A percentile compares a stretch with the other conserved stretches of the same genome.
Evolutionary conservation across 2,797 vertebrate genomes (phyloP).

Genomic region (Acanthurus tractus): DNA sequence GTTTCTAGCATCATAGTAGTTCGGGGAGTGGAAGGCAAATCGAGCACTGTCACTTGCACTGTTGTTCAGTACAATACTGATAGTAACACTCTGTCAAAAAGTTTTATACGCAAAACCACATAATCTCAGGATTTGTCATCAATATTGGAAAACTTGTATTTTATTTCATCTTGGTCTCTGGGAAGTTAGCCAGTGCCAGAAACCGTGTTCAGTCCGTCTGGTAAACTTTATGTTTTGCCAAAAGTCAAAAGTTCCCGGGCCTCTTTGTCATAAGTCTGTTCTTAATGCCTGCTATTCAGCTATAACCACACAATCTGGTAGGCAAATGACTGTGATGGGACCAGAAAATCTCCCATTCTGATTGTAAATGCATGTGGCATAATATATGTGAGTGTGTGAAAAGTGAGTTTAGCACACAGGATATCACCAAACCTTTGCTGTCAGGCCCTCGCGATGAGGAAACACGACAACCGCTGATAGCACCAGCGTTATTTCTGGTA

Average conservation of each 20-base stretch:
- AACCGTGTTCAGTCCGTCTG: conserved; percentile 23
- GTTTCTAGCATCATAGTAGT: conserved; percentile 47
- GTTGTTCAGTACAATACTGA: conserved; percentile 57
- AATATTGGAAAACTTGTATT: conserved; percentile 61
- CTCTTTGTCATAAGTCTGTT: conserved; percentile 38
- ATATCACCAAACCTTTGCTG: conserved; percentile 71
- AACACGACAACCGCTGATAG: conserved; percentile 67
- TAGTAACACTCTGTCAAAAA: conserved; percentile 80
- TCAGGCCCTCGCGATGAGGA: conserved; percentile 74
- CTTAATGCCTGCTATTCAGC: conserved; percentile 47
- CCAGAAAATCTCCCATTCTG: conserved; percentile 73
- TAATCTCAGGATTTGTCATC: conserved; percentile 73
- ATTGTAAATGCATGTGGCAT: conserved; percentile 45
- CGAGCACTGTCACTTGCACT: conserved; percentile 47
- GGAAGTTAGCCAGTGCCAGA: conserved; percentile 49
- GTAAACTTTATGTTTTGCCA: conserved; percentile 31
- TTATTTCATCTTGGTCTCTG: conserved; percentile 27
- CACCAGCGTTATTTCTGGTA: conserved; percentile 84
- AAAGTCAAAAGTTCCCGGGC: conserved; percentile 52
- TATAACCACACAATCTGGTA: conserved; percentile 74
- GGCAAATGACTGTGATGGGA: conserved; percentile 69
- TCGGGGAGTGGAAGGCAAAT: conserved; percentile 51
- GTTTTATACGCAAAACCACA: conserved; percentile 67
- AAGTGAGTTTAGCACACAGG: conserved; percentile 67
- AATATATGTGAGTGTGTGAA: conserved; percentile 40